These are phyloP conservation scores for Reticulitermes speratus DNA, from an alignment of 1,140 invertebrate genomes.

Conservation along the genomic window DNA sequence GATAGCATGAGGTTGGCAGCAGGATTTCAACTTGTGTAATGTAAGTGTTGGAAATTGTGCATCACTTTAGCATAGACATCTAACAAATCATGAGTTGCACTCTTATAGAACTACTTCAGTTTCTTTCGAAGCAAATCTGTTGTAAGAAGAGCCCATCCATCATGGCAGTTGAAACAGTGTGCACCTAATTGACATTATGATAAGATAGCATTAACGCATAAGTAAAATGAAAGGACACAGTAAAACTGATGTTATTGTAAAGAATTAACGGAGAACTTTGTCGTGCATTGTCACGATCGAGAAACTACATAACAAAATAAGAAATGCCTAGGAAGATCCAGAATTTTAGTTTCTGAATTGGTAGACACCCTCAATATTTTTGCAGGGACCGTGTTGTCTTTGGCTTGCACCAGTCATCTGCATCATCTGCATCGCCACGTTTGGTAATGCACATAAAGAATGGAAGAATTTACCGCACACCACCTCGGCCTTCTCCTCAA, in stretches of 20 bases:
- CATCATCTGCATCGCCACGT: constrained; percentile 34
- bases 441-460: constrained; percentile 46
- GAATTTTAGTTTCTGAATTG: constrained; percentile 43
- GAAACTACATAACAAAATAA: constrained; percentile 33
- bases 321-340: constrained; percentile 20
- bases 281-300: constrained; percentile 37
- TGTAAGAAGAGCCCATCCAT: background rate
- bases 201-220: background rate
- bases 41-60: too few relatives aligned
- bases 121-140: background rate
- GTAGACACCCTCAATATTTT: constrained; percentile 45
- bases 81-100: background rate
- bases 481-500: constrained; percentile 24
- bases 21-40: background rate
- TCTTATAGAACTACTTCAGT: background rate
- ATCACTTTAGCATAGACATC: background rate
- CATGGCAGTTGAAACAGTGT: background rate
- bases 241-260: constrained; percentile 32
- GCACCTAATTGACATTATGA: background rate
- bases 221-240: constrained; percentile 25
- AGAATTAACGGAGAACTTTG: constrained; percentile 20
- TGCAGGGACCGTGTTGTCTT: constrained; percentile 40
- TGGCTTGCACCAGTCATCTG: constrained; percentile 34
- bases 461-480: constrained; percentile 41
- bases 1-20: background rate